Base-by-base conservation (phyloP, 2,888 invertebrate genomes). In the Clepsis dumicolana region DNA sequence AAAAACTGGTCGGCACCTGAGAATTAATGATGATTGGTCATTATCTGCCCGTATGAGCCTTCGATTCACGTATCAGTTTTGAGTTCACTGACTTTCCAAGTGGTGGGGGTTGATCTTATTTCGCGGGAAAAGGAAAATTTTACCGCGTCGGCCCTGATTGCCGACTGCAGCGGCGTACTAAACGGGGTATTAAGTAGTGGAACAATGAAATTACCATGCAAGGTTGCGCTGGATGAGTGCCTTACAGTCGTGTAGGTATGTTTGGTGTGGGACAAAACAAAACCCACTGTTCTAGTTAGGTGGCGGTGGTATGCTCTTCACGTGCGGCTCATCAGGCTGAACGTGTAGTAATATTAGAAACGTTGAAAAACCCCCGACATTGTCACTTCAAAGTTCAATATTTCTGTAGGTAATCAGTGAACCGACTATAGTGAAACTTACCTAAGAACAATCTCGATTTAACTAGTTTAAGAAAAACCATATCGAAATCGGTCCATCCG, bases 21-120 rank as follows among this genome's bases (percentile, higher is more conserved):
- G 48, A 18, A 12, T 62, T 64, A 73, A 71, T 70, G 65, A 71
- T 72, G 65, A 70, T 70, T 65, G 68, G 59, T 54, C 63, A 73
- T 73, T 73, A 75, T 62, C 70, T 70, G 56, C 62, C 67, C 70
- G 68, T 73, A 71, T 52, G 71, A 48, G 53, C 41, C 65, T 50
- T 61, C 63, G 64, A 70, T 69, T 65, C 71, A 63, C 54, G 66
- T 50, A 38, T 65, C 56, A 41, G 56, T 44, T n/a, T 35, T 50
- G 62, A 64, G 75, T 73, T 75, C 74, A 73, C 27, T 73, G 75
- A 73, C 75, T 73, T 73, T 75, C 73, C 60, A 65, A 59, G 63
- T 69, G 56, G 48, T 35, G 60, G 68, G 60, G 70, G 54, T 29
- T 64, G 53, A 7, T 66, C 65, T 56, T 57, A 41, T 64, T 41